Percentiles rank a stretch among this genome's conserved stretches.
phyloP scores from a whole-genome alignment of 2,888 invertebrate species.

The Harpagoxenus sublaevis region DNA sequence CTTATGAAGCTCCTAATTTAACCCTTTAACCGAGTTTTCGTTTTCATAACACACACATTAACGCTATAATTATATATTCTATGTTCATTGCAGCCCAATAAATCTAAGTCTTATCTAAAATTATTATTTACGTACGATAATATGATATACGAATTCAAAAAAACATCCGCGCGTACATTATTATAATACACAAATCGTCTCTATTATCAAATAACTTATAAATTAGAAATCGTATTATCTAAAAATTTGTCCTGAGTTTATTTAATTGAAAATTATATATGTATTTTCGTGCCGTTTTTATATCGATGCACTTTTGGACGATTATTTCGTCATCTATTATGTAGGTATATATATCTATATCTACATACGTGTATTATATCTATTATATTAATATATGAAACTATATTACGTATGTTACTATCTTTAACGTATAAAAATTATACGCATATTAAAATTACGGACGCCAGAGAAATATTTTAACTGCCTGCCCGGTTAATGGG shows the following conservation, averaged over 20 bases:
- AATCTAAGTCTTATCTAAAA: constrained; percentile 53
- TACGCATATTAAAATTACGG: constrained; percentile 38
- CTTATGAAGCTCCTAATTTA: constrained; percentile 44
- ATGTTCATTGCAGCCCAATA: constrained; percentile 12
- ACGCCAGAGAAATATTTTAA: constrained; percentile 34
- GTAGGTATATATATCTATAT: constrained; percentile 23
- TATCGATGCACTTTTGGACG: constrained; percentile 25
- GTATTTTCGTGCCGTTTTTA: constrained; percentile 29
- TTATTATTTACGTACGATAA: constrained; percentile 28
- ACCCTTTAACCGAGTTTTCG: constrained; percentile 53
- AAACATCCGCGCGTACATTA: not conserved
- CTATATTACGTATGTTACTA: constrained; percentile 41
- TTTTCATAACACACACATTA: constrained; percentile 37
- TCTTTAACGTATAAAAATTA: constrained; percentile 38
- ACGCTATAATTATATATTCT: constrained; percentile 35
- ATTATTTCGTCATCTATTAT: not conserved
- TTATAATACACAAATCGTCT: constrained; percentile 1
- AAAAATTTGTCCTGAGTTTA: constrained; percentile 30
- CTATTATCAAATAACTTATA: constrained; percentile 36
- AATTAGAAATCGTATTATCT: constrained; percentile 38
- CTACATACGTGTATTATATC: constrained; percentile 39
- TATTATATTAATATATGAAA: constrained; percentile 32
- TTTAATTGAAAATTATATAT: constrained; percentile 36
- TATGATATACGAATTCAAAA: constrained; percentile 31
- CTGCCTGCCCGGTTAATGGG: constrained; percentile 52